phyloP scores from a whole-genome alignment of 2,888 invertebrate species.

The Ochropleura plecta region DNA sequence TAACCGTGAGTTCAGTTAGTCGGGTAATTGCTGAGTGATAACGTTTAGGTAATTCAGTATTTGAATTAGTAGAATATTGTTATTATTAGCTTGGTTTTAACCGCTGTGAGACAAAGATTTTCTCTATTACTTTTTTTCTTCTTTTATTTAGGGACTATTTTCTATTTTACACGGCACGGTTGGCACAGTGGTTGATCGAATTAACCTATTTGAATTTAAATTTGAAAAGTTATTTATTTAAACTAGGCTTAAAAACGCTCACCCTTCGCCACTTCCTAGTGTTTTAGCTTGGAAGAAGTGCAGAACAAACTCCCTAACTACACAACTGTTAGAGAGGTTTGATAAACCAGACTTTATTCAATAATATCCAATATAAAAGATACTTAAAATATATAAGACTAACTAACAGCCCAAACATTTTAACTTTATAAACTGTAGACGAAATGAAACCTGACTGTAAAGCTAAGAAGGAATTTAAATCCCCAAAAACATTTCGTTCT shows the following conservation, averaged over 20 bases:
- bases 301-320: neutral
- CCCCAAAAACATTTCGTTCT: slow-evolving; percentile 13
- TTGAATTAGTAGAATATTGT: slow-evolving; percentile 13
- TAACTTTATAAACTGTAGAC: slow-evolving; percentile 1
- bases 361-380: too few relatives aligned
- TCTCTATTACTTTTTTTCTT: neutral
- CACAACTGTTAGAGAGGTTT: neutral
- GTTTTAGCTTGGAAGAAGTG: neutral
- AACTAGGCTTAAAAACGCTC: neutral
- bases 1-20: slow-evolving; percentile 16
- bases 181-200: too few relatives aligned
- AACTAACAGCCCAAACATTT: slow-evolving; percentile 14
- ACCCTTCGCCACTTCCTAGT: neutral
- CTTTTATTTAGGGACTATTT: neutral
- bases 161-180: too few relatives aligned
- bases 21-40: slow-evolving; percentile 10
- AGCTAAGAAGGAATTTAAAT: slow-evolving; percentile 10
- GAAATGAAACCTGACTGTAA: slow-evolving; percentile 15
- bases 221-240: too few relatives aligned
- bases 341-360: too few relatives aligned
- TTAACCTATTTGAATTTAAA: too few relatives aligned
- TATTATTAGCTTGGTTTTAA: neutral
- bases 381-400: too few relatives aligned
- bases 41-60: slow-evolving; percentile 16
- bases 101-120: neutral